These are phyloP conservation scores for Scortum barcoo DNA, from an alignment of 2,113 vertebrate genomes.

Conservation along the genomic window DNA sequence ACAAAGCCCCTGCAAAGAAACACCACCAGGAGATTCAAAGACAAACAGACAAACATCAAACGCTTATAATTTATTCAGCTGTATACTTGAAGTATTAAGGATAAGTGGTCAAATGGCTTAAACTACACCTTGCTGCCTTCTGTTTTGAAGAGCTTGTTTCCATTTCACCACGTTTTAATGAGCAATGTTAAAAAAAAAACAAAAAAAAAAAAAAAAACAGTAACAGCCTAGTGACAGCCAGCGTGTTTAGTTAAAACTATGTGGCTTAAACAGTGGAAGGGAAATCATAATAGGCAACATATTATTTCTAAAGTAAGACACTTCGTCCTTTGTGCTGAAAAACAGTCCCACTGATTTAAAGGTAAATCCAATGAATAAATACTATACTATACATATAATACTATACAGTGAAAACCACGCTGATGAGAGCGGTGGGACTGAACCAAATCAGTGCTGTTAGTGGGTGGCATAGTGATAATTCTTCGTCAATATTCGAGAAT, in stretches of 20 bases:
- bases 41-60: neutral
- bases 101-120: neutral
- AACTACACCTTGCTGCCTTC: neutral
- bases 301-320: neutral
- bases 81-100: neutral
- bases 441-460: neutral
- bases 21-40: neutral
- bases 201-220: too few relatives aligned
- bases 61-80: neutral
- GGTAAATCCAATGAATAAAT: neutral
- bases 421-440: neutral
- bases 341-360: neutral
- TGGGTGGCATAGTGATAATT: neutral
- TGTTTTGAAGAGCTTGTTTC: neutral
- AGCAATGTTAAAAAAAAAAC: too few relatives aligned
- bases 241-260: neutral
- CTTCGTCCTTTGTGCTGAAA: neutral
- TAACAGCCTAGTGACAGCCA: neutral
- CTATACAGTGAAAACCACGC: too few relatives aligned
- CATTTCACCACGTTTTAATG: neutral
- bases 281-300: neutral
- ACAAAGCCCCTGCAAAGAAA: slow-evolving; percentile 89
- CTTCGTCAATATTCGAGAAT: neutral
- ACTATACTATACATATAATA: too few relatives aligned
- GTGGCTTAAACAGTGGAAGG: neutral